Conservation (phyloP, 1,140 invertebrate genomes). For the Zophobas morio region DNA sequence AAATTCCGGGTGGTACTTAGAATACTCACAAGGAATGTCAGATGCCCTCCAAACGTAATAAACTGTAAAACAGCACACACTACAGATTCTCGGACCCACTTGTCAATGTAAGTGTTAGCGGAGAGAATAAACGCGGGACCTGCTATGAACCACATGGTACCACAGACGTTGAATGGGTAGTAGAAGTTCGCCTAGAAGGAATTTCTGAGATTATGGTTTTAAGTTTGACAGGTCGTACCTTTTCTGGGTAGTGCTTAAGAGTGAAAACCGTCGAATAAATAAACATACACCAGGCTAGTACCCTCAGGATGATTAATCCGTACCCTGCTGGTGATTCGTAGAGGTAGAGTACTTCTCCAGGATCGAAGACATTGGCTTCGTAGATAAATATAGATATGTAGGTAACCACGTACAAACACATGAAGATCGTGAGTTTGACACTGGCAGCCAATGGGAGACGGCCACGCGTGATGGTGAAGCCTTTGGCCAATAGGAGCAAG, state of each 20-base stretch:
- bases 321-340: conserved; percentile 93
- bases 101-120: conserved; percentile 87
- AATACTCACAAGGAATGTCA: conserved; percentile 80
- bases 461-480: conserved; percentile 91
- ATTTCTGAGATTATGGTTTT: conserved; percentile 19
- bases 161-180: conserved; percentile 84
- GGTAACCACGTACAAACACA: conserved; percentile 81
- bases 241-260: conserved; percentile 87
- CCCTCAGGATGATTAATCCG: conserved; percentile 81
- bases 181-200: conserved; percentile 78
- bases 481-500: conserved; percentile 88
- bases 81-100: conserved; percentile 93
- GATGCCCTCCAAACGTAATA: conserved; percentile 84
- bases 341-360: conserved; percentile 89
- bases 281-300: conserved; percentile 89
- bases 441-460: conserved; percentile 78
- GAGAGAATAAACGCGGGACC: conserved; percentile 85
- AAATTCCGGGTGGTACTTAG: not conserved
- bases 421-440: conserved; percentile 85
- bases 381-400: conserved; percentile 84
- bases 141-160: conserved; percentile 86
- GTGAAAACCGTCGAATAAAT: conserved; percentile 87
- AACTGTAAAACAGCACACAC: conserved; percentile 84
- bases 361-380: conserved; percentile 83
- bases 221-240: conserved; percentile 69